phyloP scores from a whole-genome alignment of 2,888 invertebrate species.

The Frankliniella intonsa region DNA sequence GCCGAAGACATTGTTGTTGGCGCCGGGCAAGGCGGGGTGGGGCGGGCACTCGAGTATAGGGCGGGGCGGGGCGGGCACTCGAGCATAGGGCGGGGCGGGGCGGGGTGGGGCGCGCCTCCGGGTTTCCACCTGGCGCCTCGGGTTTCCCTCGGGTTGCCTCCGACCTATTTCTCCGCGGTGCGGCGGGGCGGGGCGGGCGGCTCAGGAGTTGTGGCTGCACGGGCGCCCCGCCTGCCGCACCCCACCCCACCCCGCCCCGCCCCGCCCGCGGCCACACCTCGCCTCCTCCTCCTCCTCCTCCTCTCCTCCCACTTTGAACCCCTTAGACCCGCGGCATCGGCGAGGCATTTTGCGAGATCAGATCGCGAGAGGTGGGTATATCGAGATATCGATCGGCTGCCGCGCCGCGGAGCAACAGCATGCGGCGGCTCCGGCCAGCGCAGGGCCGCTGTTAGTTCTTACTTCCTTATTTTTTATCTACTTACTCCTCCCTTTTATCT shows the following conservation, averaged over 20 bases:
- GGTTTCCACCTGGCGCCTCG: too few relatives aligned
- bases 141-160: too few relatives aligned
- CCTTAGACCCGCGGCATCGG: background rate
- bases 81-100: too few relatives aligned
- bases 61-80: too few relatives aligned
- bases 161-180: too few relatives aligned
- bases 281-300: background rate
- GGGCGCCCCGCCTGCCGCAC: too few relatives aligned
- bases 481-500: background rate
- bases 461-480: background rate
- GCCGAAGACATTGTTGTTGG: background rate
- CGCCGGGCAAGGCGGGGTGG: background rate
- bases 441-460: background rate
- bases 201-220: too few relatives aligned
- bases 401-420: background rate
- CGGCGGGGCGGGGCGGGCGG: too few relatives aligned
- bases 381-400: conserved; percentile 7
- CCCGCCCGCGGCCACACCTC: background rate
- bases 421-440: background rate
- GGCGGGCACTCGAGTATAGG: too few relatives aligned
- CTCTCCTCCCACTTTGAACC: background rate
- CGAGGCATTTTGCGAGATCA: conserved; percentile 2
- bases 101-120: too few relatives aligned
- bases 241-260: background rate
- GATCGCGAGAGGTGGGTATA: background rate